A percentile compares a stretch with the other conserved stretches of the same genome.
Conservation (phyloP, 1,140 invertebrate species). For the Parasteatoda tepidariorum region DNA sequence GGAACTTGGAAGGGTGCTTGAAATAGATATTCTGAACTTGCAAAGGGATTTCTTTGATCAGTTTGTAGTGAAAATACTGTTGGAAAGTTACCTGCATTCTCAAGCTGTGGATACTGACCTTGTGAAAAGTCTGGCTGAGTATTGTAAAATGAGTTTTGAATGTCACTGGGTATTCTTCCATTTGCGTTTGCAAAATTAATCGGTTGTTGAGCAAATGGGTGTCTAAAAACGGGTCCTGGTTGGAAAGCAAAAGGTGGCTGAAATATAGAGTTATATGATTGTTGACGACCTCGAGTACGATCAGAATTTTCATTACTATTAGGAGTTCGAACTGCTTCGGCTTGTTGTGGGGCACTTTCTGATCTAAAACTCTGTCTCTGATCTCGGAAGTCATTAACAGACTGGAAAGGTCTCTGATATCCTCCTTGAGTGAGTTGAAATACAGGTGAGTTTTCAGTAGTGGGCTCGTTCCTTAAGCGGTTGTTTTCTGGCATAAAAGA, state of each 20-base stretch:
- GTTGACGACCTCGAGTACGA: not conserved
- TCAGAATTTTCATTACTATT: not conserved
- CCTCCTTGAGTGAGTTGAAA: constrained; percentile 39
- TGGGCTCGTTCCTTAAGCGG: not conserved
- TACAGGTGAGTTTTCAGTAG: constrained; percentile 10
- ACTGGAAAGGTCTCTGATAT: constrained; percentile 4
- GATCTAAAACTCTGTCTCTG: not conserved
- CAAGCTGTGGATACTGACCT: not conserved
- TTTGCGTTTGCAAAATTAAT: not conserved
- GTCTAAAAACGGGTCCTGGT: not conserved
- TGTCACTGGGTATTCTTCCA: not conserved
- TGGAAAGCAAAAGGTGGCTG: not conserved
- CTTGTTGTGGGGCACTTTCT: not conserved
- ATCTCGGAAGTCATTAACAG: not conserved
- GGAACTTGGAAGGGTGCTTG: not conserved
- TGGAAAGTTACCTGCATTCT: not conserved
- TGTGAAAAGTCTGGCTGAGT: constrained; percentile 18
- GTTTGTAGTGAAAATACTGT: not conserved
- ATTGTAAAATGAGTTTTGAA: constrained; percentile 14
- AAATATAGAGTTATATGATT: not conserved
- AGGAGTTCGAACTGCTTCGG: constrained; percentile 6
- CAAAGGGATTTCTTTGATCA: not conserved
- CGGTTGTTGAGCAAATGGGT: not conserved
- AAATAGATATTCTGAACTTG: not conserved
- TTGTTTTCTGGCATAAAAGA: not conserved